Base-by-base conservation (phyloP, 1,140 invertebrate genomes). In the Drosophila neocordata region DNA sequence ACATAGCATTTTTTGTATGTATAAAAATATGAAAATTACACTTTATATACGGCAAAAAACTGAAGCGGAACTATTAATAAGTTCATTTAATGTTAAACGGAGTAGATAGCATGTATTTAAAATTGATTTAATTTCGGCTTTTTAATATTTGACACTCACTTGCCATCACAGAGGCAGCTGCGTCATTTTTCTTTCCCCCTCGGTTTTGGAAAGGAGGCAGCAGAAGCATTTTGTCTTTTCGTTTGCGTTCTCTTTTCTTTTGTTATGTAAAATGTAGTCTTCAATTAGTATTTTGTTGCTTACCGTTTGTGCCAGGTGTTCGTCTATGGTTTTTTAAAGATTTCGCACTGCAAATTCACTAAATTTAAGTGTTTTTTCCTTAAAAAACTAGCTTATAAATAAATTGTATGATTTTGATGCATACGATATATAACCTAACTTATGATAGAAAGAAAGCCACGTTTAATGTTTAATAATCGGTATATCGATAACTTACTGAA, bases 361-460 rank as follows among this genome's bases (percentile, higher is more conserved):
- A 91, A 91, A 91, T 91, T 91, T 91, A 91, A 90, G 89, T 91
- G 82, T 89, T 91, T 91, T 87, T 91, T 91, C 90, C 90, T 91
- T 91, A 91, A 91, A 91, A 91, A 91, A 91, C 90, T 91, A 91
- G 90, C 90, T 91, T 91, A 91, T 91, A 91, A 90, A 89, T 91
- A 91, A 48, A 91, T 91, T 91, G 87, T 91, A 91, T 91, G 89
- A 91, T 90, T 91, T 75, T 91, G 89, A 91, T 90, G 89, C 89
- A 90, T 90, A 91, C 90, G 90, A 91, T 91, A 91, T 91, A 91
- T 91, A 91, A 91, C 90, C 90, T 91, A 91, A 91, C 90, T 91
- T 91, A 91, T 88, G 83, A 88, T 90, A 89, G 79, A 85, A 83
- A 83, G 76, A 81, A 76, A 83, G 81, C 81, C 83, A 87, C 83